Conservation (phyloP, 2,888 invertebrate species). For the Myathropa florea region DNA sequence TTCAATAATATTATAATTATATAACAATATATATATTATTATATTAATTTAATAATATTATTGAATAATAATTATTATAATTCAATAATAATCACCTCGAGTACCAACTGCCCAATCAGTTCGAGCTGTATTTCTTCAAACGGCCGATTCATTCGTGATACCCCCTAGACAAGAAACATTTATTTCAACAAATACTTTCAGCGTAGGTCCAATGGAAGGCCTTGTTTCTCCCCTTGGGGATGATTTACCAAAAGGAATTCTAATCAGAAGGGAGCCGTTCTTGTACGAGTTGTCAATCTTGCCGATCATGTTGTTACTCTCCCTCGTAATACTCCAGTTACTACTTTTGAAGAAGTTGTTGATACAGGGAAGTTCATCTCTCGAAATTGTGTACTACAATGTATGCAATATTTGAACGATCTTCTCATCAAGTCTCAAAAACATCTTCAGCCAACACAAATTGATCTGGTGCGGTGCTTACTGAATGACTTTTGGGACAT, state of each 20-base stretch:
- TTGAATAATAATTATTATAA: no score
- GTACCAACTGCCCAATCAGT: neutral
- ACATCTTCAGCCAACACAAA: neutral
- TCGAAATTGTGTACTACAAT: no score
- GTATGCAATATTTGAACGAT: no score
- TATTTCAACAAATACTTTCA: neutral
- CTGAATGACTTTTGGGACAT: neutral
- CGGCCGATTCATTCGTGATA: neutral
- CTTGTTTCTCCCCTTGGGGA: neutral
- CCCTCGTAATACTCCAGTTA: neutral
- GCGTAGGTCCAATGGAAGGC: neutral
- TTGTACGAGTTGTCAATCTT: neutral
- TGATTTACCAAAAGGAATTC: neutral
- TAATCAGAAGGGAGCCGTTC: neutral
- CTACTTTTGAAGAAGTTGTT: conserved; percentile 1
- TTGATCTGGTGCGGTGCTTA: neutral
- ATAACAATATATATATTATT: no score
- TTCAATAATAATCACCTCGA: no score
- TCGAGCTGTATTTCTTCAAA: neutral
- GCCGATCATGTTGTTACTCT: neutral
- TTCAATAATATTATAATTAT: no score
- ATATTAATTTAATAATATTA: no score
- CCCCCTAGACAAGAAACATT: neutral
- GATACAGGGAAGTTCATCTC: neutral
- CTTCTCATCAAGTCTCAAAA: no score